Evolutionary conservation across 2,113 vertebrate genomes (phyloP).

Genomic region (Tragelaphus buxtoni): DNA sequence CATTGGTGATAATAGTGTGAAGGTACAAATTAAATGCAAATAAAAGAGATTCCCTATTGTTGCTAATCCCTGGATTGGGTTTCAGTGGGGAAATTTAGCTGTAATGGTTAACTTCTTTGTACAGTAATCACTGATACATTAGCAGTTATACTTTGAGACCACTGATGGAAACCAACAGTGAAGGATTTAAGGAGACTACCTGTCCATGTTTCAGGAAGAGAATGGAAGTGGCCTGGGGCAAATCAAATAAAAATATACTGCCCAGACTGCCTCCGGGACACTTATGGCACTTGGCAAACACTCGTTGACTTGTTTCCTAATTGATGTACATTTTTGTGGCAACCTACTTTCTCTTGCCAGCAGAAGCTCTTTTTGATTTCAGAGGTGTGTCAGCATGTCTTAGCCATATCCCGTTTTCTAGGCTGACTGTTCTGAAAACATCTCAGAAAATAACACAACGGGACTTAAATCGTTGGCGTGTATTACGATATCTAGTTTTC

Average conservation of each 20-base stretch:
- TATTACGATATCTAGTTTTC: not conserved
- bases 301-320: conserved; percentile 22
- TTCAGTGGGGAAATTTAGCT: conserved; percentile 79
- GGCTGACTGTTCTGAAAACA: conserved; percentile 15
- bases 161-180: conserved; percentile 52
- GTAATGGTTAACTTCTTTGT: conserved; percentile 76
- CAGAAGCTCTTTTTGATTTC: not conserved
- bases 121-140: conserved; percentile 70
- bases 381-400: conserved; percentile 36
- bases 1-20: conserved; percentile 82
- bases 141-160: conserved; percentile 76
- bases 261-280: not conserved
- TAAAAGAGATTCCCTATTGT: conserved; percentile 84
- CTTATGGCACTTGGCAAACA: not conserved
- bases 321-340: conserved; percentile 13
- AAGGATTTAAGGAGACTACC: conserved; percentile 56
- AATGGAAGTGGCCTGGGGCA: conserved; percentile 36
- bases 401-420: conserved; percentile 8
- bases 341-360: not conserved
- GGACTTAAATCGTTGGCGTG: not conserved
- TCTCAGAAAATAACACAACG: not conserved
- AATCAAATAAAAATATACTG: conserved; percentile 37
- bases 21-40: conserved; percentile 89
- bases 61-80: conserved; percentile 80
- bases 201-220: conserved; percentile 53